Conservation (phyloP, 2,888 invertebrate species). For the Macaria notata region DNA sequence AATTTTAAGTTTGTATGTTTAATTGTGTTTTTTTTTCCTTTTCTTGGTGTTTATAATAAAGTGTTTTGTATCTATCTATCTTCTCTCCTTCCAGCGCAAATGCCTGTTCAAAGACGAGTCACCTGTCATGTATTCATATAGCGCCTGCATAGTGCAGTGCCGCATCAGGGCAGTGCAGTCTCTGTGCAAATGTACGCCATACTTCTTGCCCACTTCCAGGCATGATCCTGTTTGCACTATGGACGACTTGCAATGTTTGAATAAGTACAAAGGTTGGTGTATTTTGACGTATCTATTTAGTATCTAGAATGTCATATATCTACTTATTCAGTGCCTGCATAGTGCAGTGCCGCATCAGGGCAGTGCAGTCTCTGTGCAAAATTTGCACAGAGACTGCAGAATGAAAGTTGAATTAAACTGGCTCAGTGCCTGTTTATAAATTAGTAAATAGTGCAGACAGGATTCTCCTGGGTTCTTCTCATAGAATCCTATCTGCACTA, state of each 20-base stretch:
- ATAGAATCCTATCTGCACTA: conserved; percentile 53
- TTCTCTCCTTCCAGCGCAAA: conserved; percentile 63
- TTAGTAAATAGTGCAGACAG: too few species aligned
- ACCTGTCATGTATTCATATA: conserved; percentile 77
- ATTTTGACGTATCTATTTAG: too few species aligned
- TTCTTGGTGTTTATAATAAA: too few species aligned
- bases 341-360: conserved; percentile 78
- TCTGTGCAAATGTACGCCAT: conserved; percentile 83
- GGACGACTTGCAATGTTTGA: conserved; percentile 66
- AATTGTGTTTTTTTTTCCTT: too few species aligned
- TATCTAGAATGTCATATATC: conserved; percentile 46
- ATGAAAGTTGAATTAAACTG: too few species aligned
- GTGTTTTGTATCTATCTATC: too few species aligned
- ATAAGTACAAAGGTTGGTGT: conserved; percentile 72
- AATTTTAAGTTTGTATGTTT: too few species aligned
- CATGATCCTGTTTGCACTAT: conserved; percentile 51
- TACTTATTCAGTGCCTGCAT: conserved; percentile 85
- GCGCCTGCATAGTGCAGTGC: conserved; percentile 84
- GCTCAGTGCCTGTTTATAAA: too few species aligned
- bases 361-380: conserved; percentile 78
- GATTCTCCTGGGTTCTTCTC: conserved; percentile 80
- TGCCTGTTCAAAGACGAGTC: conserved; percentile 81
- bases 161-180: conserved; percentile 74
- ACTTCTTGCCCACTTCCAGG: conserved; percentile 65
- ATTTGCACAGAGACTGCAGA: too few species aligned